Evolutionary conservation across 2,113 vertebrate genomes (phyloP), one percentile per base, ranked within the genome.

Genomic region (Siniperca knerii): DNA sequence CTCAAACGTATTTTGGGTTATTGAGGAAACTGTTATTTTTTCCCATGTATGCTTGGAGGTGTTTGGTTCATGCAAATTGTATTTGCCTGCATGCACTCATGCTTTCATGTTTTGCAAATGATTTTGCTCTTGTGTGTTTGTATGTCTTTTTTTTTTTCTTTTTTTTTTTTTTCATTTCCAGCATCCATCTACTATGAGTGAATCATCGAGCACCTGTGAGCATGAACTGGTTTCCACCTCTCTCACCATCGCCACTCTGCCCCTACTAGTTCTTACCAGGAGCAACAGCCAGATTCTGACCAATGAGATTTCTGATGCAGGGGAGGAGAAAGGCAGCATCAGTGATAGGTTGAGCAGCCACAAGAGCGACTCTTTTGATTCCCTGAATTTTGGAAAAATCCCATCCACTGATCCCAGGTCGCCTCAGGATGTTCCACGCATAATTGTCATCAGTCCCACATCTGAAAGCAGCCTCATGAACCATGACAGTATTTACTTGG

Each of bases 361-460:
- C 75, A 91, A 77, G 62, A 92, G 91, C 13, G 75, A 79, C 83
- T 93, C 89, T 6, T 70, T 84, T 18, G 82, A 93, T 52, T 92
- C 86, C 16, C 68, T 91, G 35, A 74, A 66, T 79, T 58, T 89
- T 25, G 77, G 81, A 46, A 75, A 80, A 42, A n/a, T 8, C 29
- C 21, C 68, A 7, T 11, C 48, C 8, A 9, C 52, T 21, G 77
- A 77, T 12, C 46, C 69, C 68, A 50, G 20, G 46, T 37, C 77
- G 0, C 75, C 73, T 18, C 85, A 83, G 79, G 68, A 20, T n/a
- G 65, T 95, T n/a, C 95, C 94, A 7, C 92, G 91, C 40, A 93
- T 95, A 33, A 89, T 95, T 0, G 88, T 95, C 77, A 92, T 94
- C 81, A 95, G 93, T 54, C 94, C 94, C 33, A 93, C 93, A 0